phyloP scores from a whole-genome alignment of 2,888 invertebrate species.

The Lomographa bimaculata region DNA sequence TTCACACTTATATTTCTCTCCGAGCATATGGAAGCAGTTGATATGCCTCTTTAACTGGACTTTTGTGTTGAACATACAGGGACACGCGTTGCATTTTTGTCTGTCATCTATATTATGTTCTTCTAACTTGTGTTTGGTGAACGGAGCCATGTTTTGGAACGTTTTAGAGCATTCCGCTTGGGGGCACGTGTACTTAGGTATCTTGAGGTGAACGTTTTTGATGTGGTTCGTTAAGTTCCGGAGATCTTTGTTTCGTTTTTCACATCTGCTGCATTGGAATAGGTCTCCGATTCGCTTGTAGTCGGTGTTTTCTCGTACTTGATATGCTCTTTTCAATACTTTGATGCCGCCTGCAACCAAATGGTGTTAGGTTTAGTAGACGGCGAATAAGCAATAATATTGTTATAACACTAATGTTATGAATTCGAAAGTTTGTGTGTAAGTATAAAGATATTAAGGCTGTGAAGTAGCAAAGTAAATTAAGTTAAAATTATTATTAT shows the following conservation, averaged over 20 bases:
- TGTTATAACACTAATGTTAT: no score
- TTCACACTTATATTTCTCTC: conserved; percentile 58
- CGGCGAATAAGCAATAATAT: no score
- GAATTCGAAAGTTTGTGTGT: no score
- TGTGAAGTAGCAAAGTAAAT: no score
- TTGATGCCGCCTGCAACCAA: conserved; percentile 6
- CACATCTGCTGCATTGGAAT: conserved; percentile 8
- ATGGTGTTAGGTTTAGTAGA: no score
- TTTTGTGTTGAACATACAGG: conserved; percentile 56
- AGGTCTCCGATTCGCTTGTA: conserved; percentile 5
- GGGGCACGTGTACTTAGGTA: conserved; percentile 6
- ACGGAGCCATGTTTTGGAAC: background rate
- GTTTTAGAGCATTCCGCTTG: background rate
- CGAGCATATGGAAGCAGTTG: conserved; percentile 68
- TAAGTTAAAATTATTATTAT: no score
- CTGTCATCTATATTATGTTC: conserved; percentile 62
- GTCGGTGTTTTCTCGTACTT: conserved; percentile 4
- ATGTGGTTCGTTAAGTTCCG: background rate
- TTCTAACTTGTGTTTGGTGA: conserved; percentile 50
- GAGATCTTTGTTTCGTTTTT: background rate
- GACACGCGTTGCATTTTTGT: conserved; percentile 65
- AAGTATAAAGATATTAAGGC: no score
- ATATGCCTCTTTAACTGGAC: conserved; percentile 56
- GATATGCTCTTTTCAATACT: background rate
- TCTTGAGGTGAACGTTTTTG: background rate